Conservation (phyloP, 2,113 vertebrate genomes). For the Protomyctophum bolini region DNA sequence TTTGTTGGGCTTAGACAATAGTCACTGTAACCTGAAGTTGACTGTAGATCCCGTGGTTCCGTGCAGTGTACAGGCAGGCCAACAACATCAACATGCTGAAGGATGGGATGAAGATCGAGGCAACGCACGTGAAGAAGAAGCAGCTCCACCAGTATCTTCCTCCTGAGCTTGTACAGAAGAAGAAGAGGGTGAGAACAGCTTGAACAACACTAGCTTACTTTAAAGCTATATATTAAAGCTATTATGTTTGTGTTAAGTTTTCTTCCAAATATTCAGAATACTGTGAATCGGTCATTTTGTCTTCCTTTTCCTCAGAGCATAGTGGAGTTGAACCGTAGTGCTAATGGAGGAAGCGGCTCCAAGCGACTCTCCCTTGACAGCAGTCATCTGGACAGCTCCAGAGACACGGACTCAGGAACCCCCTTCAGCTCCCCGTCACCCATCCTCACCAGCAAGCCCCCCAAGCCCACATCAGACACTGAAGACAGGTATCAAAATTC, state of each 20-base stretch:
- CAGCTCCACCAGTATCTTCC: slow-evolving; percentile 95
- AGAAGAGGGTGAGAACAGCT: slow-evolving; percentile 85
- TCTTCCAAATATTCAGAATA: background rate
- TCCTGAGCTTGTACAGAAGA: slow-evolving; percentile 89
- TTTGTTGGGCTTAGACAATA: background rate
- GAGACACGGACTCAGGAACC: slow-evolving; percentile 84
- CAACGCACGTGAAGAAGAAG: slow-evolving; percentile 93
- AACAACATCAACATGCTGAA: slow-evolving; percentile 94
- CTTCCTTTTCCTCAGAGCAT: slow-evolving; percentile 76
- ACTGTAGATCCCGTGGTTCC: background rate
- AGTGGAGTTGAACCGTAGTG: slow-evolving; percentile 82
- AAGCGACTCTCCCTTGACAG: slow-evolving; percentile 85
- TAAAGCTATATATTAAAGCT: no score
- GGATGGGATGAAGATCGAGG: slow-evolving; percentile 97
- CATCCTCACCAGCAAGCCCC: slow-evolving; percentile 65
- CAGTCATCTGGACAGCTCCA: slow-evolving; percentile 84
- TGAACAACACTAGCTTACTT: no score
- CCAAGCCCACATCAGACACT: slow-evolving; percentile 73
- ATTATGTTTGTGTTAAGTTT: no score
- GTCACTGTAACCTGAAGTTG: background rate
- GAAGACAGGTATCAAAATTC: slow-evolving; percentile 78
- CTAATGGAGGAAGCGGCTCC: slow-evolving; percentile 76
- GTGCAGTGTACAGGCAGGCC: slow-evolving; percentile 94
- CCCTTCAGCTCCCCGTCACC: slow-evolving; percentile 77
- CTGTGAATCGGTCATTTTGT: no score